These are phyloP conservation scores for Dreissena rostriformis DNA, from an alignment of 1,140 invertebrate species.

Conservation along the genomic window DNA sequence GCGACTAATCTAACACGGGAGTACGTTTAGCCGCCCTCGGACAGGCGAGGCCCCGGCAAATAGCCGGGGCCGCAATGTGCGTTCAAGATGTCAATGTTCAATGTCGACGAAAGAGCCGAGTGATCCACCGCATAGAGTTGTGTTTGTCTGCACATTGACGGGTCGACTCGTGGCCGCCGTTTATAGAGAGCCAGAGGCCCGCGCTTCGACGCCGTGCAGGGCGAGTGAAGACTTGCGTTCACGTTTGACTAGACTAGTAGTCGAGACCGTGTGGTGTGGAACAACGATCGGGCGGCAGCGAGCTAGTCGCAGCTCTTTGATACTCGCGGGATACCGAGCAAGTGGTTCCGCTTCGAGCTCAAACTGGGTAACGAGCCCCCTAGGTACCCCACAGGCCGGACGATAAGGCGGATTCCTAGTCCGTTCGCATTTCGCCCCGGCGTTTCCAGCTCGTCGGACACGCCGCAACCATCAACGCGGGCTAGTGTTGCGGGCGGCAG, in stretches of 20 bases:
- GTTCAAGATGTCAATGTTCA: conserved; percentile 91
- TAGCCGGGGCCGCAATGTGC: conserved; percentile 89
- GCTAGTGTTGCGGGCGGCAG: neutral
- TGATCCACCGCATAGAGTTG: conserved; percentile 85
- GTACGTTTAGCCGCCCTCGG: conserved; percentile 18
- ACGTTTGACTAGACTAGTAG: neutral
- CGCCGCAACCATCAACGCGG: neutral
- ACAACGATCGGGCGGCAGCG: neutral
- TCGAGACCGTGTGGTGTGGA: neutral
- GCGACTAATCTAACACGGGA: conserved; percentile 83
- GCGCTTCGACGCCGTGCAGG: neutral
- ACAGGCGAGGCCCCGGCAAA: conserved; percentile 19
- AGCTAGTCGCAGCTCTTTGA: neutral
- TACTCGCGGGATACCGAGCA: neutral
- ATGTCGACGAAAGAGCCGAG: conserved; percentile 89
- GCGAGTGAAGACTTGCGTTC: conserved; percentile 1
- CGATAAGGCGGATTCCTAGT: neutral
- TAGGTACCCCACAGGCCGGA: neutral
- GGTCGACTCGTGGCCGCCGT: conserved; percentile 6
- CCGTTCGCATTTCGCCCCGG: neutral
- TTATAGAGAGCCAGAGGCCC: neutral
- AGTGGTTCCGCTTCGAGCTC: neutral
- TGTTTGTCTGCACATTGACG: conserved; percentile 29
- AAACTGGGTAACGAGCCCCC: neutral
- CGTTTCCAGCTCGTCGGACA: neutral